These are phyloP conservation scores for Mormyrus iriodes DNA, from an alignment of 2,113 vertebrate species.

Conservation along the genomic window DNA sequence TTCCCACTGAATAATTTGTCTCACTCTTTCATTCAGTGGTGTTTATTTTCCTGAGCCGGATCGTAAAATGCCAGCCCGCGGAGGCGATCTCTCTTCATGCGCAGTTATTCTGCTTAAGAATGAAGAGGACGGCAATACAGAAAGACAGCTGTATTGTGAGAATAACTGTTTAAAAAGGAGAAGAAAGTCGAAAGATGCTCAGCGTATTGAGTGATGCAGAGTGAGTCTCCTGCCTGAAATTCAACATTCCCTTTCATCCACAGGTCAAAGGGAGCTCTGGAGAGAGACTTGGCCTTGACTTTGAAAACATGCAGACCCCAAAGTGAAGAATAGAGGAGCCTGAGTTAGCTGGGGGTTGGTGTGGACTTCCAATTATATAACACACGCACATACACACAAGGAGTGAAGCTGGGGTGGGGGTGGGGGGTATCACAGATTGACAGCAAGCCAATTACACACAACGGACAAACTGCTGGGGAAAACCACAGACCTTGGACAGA, in stretches of 20 bases:
- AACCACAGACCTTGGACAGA: not conserved
- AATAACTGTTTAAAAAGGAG: not conserved
- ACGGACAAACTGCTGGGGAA: not conserved
- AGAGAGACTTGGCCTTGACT: slow-evolving; percentile 39
- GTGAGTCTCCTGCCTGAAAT: slow-evolving; percentile 34
- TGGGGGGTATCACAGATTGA: not conserved
- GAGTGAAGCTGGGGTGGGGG: slow-evolving; percentile 34
- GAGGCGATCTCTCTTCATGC: not conserved
- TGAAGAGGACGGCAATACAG: not conserved
- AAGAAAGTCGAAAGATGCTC: not conserved
- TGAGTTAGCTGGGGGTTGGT: not conserved
- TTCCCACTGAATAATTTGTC: slow-evolving; percentile 57
- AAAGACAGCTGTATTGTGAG: not conserved
- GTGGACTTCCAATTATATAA: slow-evolving; percentile 12
- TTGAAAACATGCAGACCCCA: slow-evolving; percentile 27
- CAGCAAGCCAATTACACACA: slow-evolving; percentile 49
- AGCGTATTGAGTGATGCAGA: not conserved
- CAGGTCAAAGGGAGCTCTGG: slow-evolving; percentile 48
- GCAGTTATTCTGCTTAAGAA: not conserved
- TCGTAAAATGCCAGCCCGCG: slow-evolving; percentile 3
- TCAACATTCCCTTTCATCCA: slow-evolving; percentile 57
- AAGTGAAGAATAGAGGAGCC: slow-evolving; percentile 34
- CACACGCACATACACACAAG: not conserved
- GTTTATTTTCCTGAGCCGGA: not conserved
- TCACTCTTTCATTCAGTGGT: slow-evolving; percentile 7